phyloP scores from a whole-genome alignment of 2,797 vertebrate species.

The Malurus leucopterus region DNA sequence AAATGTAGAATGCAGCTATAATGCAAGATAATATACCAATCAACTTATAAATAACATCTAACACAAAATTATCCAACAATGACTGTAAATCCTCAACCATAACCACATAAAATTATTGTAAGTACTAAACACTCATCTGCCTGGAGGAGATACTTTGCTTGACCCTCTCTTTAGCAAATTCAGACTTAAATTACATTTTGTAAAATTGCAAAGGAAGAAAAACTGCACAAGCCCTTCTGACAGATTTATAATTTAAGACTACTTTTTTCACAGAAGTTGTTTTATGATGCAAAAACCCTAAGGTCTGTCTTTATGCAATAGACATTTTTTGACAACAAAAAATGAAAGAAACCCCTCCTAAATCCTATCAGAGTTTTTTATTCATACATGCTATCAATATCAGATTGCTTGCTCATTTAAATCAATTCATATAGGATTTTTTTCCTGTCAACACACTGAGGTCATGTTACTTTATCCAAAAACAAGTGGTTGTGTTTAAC shows the following conservation, averaged over 20 bases:
- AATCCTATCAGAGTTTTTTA: fast-evolving
- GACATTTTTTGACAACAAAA: background rate
- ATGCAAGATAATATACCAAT: background rate
- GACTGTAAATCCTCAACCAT: background rate
- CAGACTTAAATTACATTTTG: background rate
- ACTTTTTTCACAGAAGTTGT: background rate
- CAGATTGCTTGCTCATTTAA: background rate
- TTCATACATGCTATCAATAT: background rate
- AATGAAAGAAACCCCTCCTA: background rate
- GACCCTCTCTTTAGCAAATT: background rate
- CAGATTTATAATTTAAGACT: background rate
- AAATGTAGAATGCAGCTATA: background rate
- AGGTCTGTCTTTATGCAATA: background rate
- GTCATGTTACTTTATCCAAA: background rate
- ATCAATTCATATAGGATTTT: fast-evolving
- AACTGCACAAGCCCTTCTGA: background rate
- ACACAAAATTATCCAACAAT: background rate
- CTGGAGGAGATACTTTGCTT: background rate
- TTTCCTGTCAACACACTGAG: background rate
- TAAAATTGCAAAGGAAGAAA: background rate
- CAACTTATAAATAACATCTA: background rate
- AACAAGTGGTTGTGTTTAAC: background rate
- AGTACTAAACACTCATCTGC: background rate
- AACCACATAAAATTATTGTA: background rate
- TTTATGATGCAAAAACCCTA: background rate